Conservation (phyloP, 2,888 invertebrate genomes). For the Eugnorisma glareosa region DNA sequence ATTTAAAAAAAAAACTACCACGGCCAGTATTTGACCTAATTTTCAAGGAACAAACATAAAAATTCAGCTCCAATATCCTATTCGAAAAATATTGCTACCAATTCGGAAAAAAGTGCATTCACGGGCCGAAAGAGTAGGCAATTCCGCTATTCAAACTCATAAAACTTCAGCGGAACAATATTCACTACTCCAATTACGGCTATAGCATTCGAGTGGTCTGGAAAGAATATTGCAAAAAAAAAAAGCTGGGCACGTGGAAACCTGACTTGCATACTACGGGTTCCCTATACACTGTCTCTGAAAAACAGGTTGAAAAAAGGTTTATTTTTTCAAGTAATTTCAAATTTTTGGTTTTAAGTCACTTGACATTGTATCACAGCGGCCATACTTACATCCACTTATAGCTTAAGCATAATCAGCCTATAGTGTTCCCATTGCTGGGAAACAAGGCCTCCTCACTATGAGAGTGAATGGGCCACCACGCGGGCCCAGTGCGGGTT, state of each 20-base stretch:
- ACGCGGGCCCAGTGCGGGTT: no score
- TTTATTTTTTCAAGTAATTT: background rate
- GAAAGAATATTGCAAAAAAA: conserved; percentile 73
- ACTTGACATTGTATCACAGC: background rate
- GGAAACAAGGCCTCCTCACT: no score
- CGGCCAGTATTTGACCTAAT: background rate
- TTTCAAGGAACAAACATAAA: background rate
- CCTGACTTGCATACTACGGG: background rate
- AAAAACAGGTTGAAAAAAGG: background rate
- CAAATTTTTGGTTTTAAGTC: background rate
- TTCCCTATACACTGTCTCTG: background rate
- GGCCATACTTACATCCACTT: background rate
- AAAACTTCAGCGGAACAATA: conserved; percentile 74
- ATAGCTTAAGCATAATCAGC: no score
- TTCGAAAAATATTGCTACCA: conserved; percentile 28
- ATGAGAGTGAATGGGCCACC: no score
- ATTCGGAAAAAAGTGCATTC: conserved; percentile 64
- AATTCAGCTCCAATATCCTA: conserved; percentile 2
- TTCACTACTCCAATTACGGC: conserved; percentile 80
- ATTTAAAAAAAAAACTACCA: background rate
- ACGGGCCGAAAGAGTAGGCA: conserved; percentile 57
- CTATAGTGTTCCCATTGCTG: no score
- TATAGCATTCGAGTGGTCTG: conserved; percentile 73
- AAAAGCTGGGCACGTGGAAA: background rate
- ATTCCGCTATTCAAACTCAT: conserved; percentile 72